These are phyloP conservation scores for Platycheirus albimanus DNA, from an alignment of 2,888 invertebrate genomes.

Conservation along the genomic window DNA sequence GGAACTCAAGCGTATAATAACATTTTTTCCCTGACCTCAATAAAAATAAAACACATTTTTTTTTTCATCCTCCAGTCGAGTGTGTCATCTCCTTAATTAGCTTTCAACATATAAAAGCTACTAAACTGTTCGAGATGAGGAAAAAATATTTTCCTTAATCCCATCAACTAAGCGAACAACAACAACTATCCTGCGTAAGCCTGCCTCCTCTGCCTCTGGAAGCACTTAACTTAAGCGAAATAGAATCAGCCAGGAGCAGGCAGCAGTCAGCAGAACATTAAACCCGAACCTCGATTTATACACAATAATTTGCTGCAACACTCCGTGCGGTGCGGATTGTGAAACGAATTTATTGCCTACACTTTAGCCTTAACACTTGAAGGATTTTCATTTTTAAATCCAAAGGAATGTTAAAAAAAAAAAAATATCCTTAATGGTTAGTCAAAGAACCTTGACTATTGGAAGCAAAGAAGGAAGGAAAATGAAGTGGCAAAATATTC, in stretches of 20 bases:
- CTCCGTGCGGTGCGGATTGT: not conserved
- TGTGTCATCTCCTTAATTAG: slow-evolving; percentile 49
- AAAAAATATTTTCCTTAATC: slow-evolving; percentile 3
- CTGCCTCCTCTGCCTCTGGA: no score
- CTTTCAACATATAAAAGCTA: slow-evolving; percentile 17
- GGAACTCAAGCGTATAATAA: slow-evolving; percentile 40
- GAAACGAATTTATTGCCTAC: slow-evolving; percentile 54
- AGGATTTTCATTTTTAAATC: slow-evolving; percentile 57
- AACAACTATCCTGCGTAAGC: not conserved
- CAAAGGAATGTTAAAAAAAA: slow-evolving; percentile 1
- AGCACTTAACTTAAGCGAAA: slow-evolving; percentile 27
- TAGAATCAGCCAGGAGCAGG: no score
- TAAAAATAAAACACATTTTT: slow-evolving; percentile 40
- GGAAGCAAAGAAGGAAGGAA: not conserved
- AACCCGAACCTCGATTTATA: not conserved
- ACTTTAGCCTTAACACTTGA: slow-evolving; percentile 56
- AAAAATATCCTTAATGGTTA: slow-evolving; percentile 14
- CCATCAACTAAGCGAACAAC: slow-evolving; percentile 14
- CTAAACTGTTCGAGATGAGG: not conserved
- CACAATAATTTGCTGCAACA: not conserved
- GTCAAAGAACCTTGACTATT: slow-evolving; percentile 1
- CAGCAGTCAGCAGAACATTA: not conserved
- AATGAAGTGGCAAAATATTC: not conserved
- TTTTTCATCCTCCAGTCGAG: slow-evolving; percentile 9
- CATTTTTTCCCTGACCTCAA: slow-evolving; percentile 55